Evolutionary conservation across 1,140 invertebrate species (phyloP).

Genomic region (Cherax quadricarinatus): DNA sequence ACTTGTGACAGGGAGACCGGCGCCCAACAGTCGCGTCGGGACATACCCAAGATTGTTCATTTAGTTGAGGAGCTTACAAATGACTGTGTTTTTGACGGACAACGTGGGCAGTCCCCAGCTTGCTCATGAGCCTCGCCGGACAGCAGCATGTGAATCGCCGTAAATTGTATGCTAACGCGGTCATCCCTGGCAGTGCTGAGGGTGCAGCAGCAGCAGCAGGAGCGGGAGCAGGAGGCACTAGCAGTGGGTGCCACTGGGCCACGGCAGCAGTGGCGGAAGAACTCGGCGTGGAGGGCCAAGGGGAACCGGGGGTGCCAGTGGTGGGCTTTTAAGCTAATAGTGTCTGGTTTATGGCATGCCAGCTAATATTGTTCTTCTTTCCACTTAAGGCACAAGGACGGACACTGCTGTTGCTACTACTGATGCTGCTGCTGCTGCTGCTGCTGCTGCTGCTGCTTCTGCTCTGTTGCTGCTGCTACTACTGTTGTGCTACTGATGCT

Average conservation of each 20-base stretch:
- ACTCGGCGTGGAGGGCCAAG: background rate
- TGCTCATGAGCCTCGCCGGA: conserved; percentile 12
- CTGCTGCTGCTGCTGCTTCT: background rate
- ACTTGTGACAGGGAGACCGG: conserved; percentile 31
- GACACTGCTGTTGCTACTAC: background rate
- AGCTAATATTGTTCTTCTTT: conserved; percentile 47
- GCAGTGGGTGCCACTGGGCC: background rate
- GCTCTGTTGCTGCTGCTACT: background rate
- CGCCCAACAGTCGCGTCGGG: conserved; percentile 48
- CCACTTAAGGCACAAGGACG: background rate
- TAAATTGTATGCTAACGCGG: conserved; percentile 51
- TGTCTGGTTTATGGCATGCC: conserved; percentile 60
- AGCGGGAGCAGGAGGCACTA: background rate
- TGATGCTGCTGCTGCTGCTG: background rate
- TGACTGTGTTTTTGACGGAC: conserved; percentile 49
- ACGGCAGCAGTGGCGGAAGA: background rate
- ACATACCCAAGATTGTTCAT: conserved; percentile 53
- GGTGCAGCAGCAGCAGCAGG: conserved; percentile 1
- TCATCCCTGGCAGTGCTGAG: background rate
- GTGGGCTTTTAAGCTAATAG: conserved; percentile 67
- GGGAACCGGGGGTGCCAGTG: background rate
- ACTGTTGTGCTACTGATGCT: background rate
- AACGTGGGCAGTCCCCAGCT: conserved; percentile 16
- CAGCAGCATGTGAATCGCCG: conserved; percentile 53
- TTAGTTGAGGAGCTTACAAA: conserved; percentile 53